Conservation (phyloP, 2,797 vertebrate genomes). For the Acanthornis magna region DNA sequence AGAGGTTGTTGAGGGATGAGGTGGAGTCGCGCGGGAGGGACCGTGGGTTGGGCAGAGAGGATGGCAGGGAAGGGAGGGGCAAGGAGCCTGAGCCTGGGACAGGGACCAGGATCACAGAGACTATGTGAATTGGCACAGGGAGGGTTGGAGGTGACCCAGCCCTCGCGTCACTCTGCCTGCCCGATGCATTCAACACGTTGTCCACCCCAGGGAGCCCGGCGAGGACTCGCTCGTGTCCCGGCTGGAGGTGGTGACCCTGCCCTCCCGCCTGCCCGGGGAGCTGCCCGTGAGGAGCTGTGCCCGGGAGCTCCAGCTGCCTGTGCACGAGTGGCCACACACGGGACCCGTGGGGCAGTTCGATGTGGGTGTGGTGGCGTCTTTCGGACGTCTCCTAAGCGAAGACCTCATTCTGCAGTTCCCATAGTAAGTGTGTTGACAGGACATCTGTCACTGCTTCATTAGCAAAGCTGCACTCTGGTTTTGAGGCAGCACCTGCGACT, state of each 20-base stretch:
- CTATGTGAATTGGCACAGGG: background rate
- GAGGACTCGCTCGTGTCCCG: conserved; percentile 71
- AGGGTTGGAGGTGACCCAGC: background rate
- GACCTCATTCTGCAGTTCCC: conserved; percentile 88
- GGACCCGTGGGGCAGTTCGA: conserved; percentile 79
- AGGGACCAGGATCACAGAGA: rapidly evolving
- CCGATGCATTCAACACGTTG: background rate
- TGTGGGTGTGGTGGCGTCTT: conserved; percentile 92
- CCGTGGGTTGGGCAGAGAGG: background rate
- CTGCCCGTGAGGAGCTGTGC: conserved; percentile 86
- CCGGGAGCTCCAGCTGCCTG: conserved; percentile 72
- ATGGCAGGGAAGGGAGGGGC: background rate
- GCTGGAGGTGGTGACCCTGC: conserved; percentile 88
- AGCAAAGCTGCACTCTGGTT: background rate
- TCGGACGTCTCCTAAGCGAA: conserved; percentile 87
- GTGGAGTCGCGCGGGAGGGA: background rate
- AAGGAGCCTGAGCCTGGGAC: background rate
- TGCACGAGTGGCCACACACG: conserved; percentile 85
- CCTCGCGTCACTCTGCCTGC: background rate
- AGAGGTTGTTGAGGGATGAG: background rate
- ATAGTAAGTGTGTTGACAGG: conserved; percentile 77
- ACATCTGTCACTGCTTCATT: rapidly evolving
- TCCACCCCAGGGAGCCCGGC: background rate
- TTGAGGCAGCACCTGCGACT: background rate
- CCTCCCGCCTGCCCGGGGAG: conserved; percentile 39